Conservation (phyloP, 2,888 invertebrate genomes). For the Phortica okadai region DNA sequence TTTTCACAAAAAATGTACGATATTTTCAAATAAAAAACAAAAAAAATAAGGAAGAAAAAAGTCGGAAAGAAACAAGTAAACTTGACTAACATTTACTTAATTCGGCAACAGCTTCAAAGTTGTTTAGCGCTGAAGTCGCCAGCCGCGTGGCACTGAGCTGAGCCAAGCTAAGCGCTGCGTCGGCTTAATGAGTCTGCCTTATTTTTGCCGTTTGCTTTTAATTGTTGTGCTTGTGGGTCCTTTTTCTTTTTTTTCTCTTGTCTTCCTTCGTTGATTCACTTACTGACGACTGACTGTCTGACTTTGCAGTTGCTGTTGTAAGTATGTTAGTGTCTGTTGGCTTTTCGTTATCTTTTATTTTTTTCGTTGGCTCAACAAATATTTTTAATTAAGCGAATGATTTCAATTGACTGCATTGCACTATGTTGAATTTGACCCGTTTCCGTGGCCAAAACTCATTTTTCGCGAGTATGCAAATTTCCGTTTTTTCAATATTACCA, state of each 20-base stretch:
- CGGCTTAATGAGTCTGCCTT: background rate
- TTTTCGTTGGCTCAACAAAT: constrained; percentile 38
- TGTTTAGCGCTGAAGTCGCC: background rate
- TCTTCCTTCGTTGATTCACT: background rate
- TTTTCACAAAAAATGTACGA: background rate
- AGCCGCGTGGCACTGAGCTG: background rate
- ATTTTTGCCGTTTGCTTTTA: background rate
- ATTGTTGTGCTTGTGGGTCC: background rate
- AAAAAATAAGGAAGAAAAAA: background rate
- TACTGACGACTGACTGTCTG: constrained; percentile 48
- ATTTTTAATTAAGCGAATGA: constrained; percentile 60
- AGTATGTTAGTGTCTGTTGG: constrained; percentile 44
- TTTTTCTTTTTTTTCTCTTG: background rate
- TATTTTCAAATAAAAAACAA: background rate
- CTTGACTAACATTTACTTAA: background rate
- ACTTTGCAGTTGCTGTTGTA: constrained; percentile 47
- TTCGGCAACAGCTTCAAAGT: background rate
- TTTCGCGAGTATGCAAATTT: too few species aligned
- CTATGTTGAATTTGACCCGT: too few species aligned
- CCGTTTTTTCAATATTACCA: too few species aligned
- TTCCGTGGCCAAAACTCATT: too few species aligned
- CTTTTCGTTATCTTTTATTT: background rate
- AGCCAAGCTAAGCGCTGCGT: background rate
- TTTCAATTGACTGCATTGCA: constrained; percentile 20
- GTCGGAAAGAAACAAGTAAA: background rate